Evolutionary conservation across 2,888 invertebrate genomes (phyloP).

Genomic region (Standfussiana lucernea): DNA sequence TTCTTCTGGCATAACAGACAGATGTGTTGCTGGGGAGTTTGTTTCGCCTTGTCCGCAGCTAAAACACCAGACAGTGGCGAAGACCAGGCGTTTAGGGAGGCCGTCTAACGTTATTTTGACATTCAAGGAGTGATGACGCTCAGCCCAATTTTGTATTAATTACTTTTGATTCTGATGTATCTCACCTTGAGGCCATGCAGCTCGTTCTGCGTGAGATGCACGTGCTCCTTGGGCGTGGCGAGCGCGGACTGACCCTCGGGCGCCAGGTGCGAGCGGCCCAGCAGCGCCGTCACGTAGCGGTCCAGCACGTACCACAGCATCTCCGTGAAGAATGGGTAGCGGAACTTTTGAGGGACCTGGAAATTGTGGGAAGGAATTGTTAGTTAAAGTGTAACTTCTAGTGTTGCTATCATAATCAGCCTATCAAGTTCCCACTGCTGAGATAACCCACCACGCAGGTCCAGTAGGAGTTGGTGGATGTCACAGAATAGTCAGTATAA

Average conservation of each 20-base stretch:
- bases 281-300: slow-evolving; percentile 96
- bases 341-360: slow-evolving; percentile 98
- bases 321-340: slow-evolving; percentile 99
- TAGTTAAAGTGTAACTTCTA: background rate
- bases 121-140: background rate
- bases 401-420: background rate
- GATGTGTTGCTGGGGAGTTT: background rate
- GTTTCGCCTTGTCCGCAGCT: background rate
- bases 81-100: background rate
- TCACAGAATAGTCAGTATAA: background rate
- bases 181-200: slow-evolving; percentile 94
- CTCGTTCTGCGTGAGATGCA: slow-evolving; percentile 95
- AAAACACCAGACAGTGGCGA: too few species aligned
- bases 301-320: slow-evolving; percentile 99
- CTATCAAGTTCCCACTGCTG: background rate
- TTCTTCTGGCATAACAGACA: background rate
- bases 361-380: slow-evolving; percentile 11
- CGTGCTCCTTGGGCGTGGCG: slow-evolving; percentile 90
- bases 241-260: slow-evolving; percentile 76
- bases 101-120: background rate
- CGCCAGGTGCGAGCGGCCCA: slow-evolving; percentile 95
- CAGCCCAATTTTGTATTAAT: background rate
- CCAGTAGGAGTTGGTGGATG: background rate
- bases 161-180: background rate
- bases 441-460: too few species aligned